Percentiles rank a stretch among this genome's conserved stretches.
Conservation (phyloP, 2,113 vertebrate species). For the Oreotrochilus melanogaster region DNA sequence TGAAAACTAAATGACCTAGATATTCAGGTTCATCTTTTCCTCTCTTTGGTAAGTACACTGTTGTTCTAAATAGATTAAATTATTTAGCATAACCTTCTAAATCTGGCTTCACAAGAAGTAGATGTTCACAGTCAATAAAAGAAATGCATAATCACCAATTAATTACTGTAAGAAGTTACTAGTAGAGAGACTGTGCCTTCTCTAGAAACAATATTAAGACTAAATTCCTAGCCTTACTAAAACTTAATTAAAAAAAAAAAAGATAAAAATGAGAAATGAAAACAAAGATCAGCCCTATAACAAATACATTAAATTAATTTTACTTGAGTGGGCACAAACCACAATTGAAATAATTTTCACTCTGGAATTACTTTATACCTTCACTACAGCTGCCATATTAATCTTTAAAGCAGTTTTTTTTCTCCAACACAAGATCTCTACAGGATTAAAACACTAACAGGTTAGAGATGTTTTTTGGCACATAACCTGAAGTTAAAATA, state of each 20-base stretch:
- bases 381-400: neutral
- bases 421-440: neutral
- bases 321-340: conserved; percentile 7
- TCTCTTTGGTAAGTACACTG: neutral
- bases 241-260: neutral
- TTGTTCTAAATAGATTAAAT: conserved; percentile 6
- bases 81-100: neutral
- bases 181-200: conserved; percentile 20
- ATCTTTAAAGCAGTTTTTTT: neutral
- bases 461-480: neutral
- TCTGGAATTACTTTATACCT: conserved; percentile 22
- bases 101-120: neutral
- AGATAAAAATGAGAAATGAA: conserved; percentile 21
- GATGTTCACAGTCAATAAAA: neutral
- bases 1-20: neutral
- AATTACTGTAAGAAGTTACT: conserved; percentile 37
- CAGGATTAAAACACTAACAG: neutral
- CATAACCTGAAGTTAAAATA: neutral
- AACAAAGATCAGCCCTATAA: conserved; percentile 10
- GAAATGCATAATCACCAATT: conserved; percentile 38
- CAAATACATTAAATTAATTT: conserved; percentile 31
- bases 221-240: neutral
- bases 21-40: neutral
- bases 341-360: conserved; percentile 30
- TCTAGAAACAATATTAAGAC: conserved; percentile 26